These are phyloP conservation scores for Eutolmus rufibarbis DNA, from an alignment of 2,888 invertebrate genomes.

Conservation along the genomic window DNA sequence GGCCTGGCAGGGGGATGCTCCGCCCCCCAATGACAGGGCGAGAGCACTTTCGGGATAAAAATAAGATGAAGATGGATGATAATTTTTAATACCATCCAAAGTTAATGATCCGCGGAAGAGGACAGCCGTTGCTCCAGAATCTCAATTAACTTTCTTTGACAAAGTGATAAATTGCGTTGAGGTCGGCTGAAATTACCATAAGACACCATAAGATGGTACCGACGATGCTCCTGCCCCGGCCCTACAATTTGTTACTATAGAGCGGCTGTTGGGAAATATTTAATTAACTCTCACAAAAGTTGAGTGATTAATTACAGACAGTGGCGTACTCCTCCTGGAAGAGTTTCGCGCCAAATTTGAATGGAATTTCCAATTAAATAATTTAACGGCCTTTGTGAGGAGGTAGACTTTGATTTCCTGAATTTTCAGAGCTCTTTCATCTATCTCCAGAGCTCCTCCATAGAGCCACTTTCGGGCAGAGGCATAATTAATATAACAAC, in stretches of 20 bases:
- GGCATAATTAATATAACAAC: neutral
- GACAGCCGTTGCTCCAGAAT: constrained; percentile 13
- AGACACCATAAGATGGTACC: neutral
- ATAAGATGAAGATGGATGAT: constrained; percentile 21
- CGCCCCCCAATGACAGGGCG: neutral
- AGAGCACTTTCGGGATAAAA: neutral
- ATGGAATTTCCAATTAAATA: constrained; percentile 23
- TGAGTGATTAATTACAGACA: constrained; percentile 16
- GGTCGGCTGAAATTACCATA: constrained; percentile 19
- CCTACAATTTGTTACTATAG: constrained; percentile 14
- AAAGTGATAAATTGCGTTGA: constrained; percentile 27
- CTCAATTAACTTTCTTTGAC: constrained; percentile 34
- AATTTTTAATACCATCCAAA: constrained; percentile 27
- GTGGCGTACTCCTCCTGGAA: neutral
- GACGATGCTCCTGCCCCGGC: neutral
- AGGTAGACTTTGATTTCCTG: neutral
- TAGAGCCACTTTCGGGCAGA: neutral
- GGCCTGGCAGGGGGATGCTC: neutral
- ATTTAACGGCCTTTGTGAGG: neutral
- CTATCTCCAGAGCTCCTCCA: neutral
- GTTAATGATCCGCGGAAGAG: constrained; percentile 15
- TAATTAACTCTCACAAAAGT: constrained; percentile 20
- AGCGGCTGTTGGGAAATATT: constrained; percentile 18
- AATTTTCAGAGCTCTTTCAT: neutral
- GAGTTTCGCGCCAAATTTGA: neutral